phyloP scores from a whole-genome alignment of 2,888 invertebrate species.

The Calliopum simillimum region DNA sequence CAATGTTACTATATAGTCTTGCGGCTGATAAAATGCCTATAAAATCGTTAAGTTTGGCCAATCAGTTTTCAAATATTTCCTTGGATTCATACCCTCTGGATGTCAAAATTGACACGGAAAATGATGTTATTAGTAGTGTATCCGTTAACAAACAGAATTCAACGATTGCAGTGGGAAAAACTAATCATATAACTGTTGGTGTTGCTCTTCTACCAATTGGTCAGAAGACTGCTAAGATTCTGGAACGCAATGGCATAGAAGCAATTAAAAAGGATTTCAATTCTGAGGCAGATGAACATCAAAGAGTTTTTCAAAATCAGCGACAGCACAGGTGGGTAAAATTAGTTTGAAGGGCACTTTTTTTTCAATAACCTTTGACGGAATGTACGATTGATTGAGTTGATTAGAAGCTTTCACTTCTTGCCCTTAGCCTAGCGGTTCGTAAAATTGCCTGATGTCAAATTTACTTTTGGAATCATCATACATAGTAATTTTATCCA shows the following conservation, averaged over 20 bases:
- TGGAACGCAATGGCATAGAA: conserved; percentile 53
- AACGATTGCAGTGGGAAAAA: conserved; percentile 20
- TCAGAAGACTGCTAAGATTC: conserved; percentile 54
- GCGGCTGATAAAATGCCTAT: conserved; percentile 8
- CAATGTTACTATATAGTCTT: conserved; percentile 54
- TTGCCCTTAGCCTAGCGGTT: too few species aligned
- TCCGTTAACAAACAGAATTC: conserved; percentile 45
- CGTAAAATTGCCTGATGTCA: too few species aligned
- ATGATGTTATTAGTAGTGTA: conserved; percentile 49
- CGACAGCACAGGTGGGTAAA: background rate
- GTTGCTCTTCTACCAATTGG: conserved; percentile 54
- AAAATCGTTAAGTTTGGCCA: conserved; percentile 22
- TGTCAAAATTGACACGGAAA: conserved; percentile 15
- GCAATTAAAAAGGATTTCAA: conserved; percentile 42
- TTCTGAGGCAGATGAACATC: background rate
- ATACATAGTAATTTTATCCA: too few species aligned
- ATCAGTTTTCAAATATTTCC: conserved; percentile 40
- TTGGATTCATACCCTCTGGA: conserved; percentile 34
- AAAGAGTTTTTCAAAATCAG: too few species aligned
- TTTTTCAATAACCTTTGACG: too few species aligned
- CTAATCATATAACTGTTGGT: conserved; percentile 1
- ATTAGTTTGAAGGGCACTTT: too few species aligned
- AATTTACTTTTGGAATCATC: too few species aligned
- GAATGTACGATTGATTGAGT: too few species aligned
- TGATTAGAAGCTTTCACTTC: too few species aligned